Evolutionary conservation across 2,113 vertebrate genomes (phyloP).

Genomic region (Noctilio leporinus): DNA sequence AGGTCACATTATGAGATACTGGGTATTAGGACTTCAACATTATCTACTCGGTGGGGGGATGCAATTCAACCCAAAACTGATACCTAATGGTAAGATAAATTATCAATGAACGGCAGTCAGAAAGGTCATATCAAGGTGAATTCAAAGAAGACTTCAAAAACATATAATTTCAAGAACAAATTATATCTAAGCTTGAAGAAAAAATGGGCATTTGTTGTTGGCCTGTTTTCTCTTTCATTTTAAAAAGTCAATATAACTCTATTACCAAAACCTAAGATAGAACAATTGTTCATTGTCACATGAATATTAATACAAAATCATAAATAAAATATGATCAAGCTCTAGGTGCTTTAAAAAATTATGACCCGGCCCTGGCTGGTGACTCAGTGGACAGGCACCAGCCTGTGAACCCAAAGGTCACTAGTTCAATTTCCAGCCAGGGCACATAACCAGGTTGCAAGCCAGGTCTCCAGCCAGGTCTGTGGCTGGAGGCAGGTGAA

Average conservation of each 20-base stretch:
- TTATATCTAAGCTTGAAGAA: background rate
- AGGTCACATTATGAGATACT: background rate
- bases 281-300: background rate
- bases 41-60: background rate
- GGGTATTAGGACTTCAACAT: background rate
- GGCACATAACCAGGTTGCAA: no score
- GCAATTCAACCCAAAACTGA: background rate
- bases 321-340: background rate
- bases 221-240: background rate
- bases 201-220: background rate
- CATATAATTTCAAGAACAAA: background rate
- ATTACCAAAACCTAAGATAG: background rate
- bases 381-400: no score
- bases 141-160: background rate
- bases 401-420: no score
- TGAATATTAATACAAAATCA: background rate
- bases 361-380: no score
- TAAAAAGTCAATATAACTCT: background rate
- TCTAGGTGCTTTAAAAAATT: background rate
- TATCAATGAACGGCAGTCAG: background rate
- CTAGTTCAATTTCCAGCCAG: no score
- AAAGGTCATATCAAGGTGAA: background rate
- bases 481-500: no score
- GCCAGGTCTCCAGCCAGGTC: no score
- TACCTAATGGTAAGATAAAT: background rate